Conservation (phyloP, 2,888 invertebrate genomes). For the Thymelicus sylvestris region DNA sequence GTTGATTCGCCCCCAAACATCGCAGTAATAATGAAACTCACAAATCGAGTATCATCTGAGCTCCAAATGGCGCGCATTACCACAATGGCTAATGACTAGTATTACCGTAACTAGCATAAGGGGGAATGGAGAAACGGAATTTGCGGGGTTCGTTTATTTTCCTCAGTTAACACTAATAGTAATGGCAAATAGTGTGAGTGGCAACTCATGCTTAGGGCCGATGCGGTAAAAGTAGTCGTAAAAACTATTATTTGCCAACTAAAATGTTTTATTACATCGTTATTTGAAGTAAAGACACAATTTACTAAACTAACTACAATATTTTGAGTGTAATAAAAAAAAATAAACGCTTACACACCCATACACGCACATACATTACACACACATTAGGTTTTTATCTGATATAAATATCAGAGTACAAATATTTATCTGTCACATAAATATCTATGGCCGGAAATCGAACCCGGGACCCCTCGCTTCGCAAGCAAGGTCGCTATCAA, state of each 20-base stretch:
- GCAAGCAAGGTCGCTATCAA: too few species aligned
- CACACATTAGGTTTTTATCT: too few species aligned
- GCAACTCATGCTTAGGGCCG: background rate
- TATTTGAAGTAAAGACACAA: too few species aligned
- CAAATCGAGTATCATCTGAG: conserved; percentile 32
- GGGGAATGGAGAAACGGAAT: conserved; percentile 2
- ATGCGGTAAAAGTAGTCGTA: background rate
- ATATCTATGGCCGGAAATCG: too few species aligned
- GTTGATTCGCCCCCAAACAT: background rate
- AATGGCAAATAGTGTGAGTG: conserved; percentile 5
- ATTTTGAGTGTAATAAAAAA: too few species aligned
- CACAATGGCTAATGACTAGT: conserved; percentile 25
- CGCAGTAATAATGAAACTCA: conserved; percentile 18
- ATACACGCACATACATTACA: too few species aligned
- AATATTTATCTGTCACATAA: too few species aligned
- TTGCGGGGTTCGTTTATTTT: background rate
- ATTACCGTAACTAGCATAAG: conserved; percentile 20
- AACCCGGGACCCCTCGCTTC: too few species aligned
- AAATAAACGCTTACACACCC: too few species aligned
- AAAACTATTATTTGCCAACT: background rate
- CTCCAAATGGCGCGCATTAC: conserved; percentile 32
- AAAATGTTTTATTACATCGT: too few species aligned
- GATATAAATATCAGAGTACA: too few species aligned
- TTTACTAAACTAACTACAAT: too few species aligned
- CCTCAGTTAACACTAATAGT: conserved; percentile 5